These are phyloP conservation scores for Dicentrarchus labrax DNA, from an alignment of 2,113 vertebrate species.

Conservation along the genomic window DNA sequence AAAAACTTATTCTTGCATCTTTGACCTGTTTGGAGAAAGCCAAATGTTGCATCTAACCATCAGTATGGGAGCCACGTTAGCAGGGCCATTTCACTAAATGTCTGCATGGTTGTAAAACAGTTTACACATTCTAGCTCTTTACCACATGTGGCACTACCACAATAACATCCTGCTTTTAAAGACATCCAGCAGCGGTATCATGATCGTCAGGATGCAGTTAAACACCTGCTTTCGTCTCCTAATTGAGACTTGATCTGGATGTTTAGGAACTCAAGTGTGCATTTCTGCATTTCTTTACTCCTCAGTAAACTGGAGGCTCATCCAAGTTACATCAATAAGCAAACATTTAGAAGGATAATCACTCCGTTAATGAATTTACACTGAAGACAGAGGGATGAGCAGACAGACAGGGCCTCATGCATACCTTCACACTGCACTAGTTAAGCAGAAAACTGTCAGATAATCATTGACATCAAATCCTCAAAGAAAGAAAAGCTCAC, in stretches of 20 bases:
- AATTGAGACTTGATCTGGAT: neutral
- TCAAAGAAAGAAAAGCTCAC: constrained; percentile 46
- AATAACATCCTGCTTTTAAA: neutral
- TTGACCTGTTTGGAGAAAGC: neutral
- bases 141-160: too few species aligned
- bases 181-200: neutral
- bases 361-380: neutral
- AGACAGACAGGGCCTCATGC: neutral
- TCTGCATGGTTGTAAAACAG: neutral
- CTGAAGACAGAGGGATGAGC: neutral
- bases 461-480: constrained; percentile 50
- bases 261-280: neutral
- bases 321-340: too few species aligned
- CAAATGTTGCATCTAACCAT: neutral
- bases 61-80: neutral
- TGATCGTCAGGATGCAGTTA: neutral
- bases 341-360: neutral
- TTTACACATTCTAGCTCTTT: too few species aligned
- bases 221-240: constrained; percentile 4
- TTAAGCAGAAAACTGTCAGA: constrained; percentile 40
- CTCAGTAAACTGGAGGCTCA: neutral
- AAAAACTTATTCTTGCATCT: neutral
- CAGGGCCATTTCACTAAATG: neutral
- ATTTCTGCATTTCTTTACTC: neutral
- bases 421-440: neutral